phyloP scores from a whole-genome alignment of 2,888 invertebrate genomes.

The Actias luna region DNA sequence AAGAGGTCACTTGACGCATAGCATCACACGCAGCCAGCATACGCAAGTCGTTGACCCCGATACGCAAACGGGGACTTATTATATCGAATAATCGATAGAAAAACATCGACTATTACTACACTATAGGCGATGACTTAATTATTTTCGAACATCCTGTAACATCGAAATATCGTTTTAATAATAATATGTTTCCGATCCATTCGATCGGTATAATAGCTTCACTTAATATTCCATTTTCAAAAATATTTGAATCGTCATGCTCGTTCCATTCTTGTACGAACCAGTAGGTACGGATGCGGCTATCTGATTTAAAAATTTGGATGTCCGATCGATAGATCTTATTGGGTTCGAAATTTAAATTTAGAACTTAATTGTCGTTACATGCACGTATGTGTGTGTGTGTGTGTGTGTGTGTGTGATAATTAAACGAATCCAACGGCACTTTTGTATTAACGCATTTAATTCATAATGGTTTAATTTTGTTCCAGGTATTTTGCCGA shows the following conservation, averaged over 20 bases:
- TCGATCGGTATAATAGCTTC: conserved; percentile 76
- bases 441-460: conserved; percentile 14
- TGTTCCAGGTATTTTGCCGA: conserved; percentile 60
- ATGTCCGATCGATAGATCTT: conserved; percentile 69
- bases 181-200: conserved; percentile 70
- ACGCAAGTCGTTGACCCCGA: conserved; percentile 72
- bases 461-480: conserved; percentile 30
- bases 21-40: conserved; percentile 65
- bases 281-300: conserved; percentile 65
- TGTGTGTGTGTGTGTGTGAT: too few relatives aligned
- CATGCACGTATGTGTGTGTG: too few relatives aligned
- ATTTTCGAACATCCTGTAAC: conserved; percentile 19
- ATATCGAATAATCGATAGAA: conserved; percentile 38
- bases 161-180: conserved; percentile 61
- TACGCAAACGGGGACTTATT: conserved; percentile 62
- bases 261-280: conserved; percentile 73
- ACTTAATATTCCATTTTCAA: conserved; percentile 81
- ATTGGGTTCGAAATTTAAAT: conserved; percentile 61
- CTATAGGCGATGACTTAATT: conserved; percentile 24
- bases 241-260: conserved; percentile 81
- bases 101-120: conserved; percentile 13
- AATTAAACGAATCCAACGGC: conserved; percentile 44
- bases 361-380: conserved; percentile 51
- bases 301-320: conserved; percentile 78
- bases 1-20: conserved; percentile 76